Percentiles rank a stretch among this genome's conserved stretches.
These are phyloP conservation scores for Hermodice carunculata DNA, from an alignment of 2,888 invertebrate species.

Conservation along the genomic window DNA sequence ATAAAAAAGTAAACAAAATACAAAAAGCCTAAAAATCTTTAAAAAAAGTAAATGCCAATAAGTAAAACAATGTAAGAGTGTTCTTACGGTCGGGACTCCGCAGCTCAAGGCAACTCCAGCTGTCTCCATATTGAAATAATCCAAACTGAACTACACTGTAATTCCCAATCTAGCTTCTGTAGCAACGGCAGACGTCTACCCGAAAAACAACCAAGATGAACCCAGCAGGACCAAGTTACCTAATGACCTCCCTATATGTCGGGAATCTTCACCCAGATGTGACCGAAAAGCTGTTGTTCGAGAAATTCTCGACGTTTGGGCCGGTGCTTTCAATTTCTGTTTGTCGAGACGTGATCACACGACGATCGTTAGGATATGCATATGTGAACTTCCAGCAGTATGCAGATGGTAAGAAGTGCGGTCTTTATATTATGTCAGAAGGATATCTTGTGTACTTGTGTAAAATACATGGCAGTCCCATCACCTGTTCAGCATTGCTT, in stretches of 20 bases:
- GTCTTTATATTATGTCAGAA: neutral
- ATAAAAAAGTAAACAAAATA: constrained; percentile 38
- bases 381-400: constrained; percentile 99
- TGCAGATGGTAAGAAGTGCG: constrained; percentile 87
- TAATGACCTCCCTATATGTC: constrained; percentile 93
- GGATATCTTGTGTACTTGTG: no score
- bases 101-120: neutral
- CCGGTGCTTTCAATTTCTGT: constrained; percentile 99
- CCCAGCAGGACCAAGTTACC: constrained; percentile 61
- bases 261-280: constrained; percentile 99
- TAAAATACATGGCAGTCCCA: no score
- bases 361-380: constrained; percentile 98
- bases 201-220: constrained; percentile 46
- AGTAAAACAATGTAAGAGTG: constrained; percentile 38
- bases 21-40: constrained; percentile 59
- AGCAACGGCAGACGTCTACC: neutral
- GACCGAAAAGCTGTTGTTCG: constrained; percentile 98
- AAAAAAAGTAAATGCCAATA: constrained; percentile 48
- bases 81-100: constrained; percentile 17
- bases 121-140: neutral
- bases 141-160: no score
- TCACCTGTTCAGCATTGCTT: no score
- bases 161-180: no score
- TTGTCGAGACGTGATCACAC: constrained; percentile 97
- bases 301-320: constrained; percentile 98